These are phyloP conservation scores for Crocodylus rhombifer DNA, from an alignment of 2,797 vertebrate genomes.

Conservation along the genomic window DNA sequence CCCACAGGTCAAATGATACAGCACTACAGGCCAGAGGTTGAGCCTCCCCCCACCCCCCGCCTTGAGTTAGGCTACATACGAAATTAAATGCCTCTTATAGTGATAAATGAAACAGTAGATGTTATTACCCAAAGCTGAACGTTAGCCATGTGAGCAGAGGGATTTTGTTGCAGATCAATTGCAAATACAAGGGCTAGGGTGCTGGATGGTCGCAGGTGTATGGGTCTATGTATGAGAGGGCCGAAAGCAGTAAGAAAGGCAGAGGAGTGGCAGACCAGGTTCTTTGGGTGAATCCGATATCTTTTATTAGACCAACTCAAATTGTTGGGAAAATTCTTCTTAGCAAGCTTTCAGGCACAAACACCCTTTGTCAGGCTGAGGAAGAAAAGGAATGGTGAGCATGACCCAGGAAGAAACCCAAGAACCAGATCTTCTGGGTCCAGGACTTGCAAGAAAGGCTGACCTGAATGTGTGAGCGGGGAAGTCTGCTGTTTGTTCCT, in stretches of 20 bases:
- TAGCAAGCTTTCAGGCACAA: no score
- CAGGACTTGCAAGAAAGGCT: background rate
- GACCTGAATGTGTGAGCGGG: background rate
- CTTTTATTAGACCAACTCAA: no score
- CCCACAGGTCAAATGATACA: no score
- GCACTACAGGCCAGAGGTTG: no score
- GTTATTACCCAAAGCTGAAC: background rate
- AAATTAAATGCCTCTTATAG: background rate
- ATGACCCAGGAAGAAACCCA: background rate
- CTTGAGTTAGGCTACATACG: background rate
- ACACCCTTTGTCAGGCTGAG: background rate
- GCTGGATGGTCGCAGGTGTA: background rate
- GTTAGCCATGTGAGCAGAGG: background rate
- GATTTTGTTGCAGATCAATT: background rate
- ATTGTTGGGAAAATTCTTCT: no score
- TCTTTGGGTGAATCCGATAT: no score
- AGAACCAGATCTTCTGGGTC: background rate
- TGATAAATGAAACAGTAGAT: background rate
- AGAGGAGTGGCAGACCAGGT: background rate
- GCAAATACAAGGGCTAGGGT: background rate
- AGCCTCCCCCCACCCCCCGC: no score
- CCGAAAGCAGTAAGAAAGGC: background rate
- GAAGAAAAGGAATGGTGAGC: background rate
- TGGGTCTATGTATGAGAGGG: background rate
- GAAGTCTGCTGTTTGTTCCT: background rate